phyloP scores from a whole-genome alignment of 1,140 invertebrate species.

The Drosophila malerkotliana region DNA sequence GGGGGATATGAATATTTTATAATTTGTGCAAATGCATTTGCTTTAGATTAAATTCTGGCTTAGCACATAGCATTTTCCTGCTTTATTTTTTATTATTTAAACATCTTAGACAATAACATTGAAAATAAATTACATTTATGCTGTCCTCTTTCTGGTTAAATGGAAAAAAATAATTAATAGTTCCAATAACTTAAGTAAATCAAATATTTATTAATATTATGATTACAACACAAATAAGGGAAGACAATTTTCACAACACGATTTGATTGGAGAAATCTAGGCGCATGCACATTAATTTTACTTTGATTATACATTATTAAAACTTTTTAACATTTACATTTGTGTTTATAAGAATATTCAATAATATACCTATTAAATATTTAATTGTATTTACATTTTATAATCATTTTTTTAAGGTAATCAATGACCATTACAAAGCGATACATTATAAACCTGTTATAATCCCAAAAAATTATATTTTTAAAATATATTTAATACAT shows the following conservation, averaged over 20 bases:
- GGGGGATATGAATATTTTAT: slow-evolving; percentile 72
- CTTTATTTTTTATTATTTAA: slow-evolving; percentile 6
- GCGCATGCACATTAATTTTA: slow-evolving; percentile 50
- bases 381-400: neutral
- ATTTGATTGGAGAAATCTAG: slow-evolving; percentile 71
- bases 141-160: neutral
- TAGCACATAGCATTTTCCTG: slow-evolving; percentile 55
- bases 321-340: slow-evolving; percentile 58
- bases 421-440: neutral
- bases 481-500: too few species aligned
- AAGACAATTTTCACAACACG: slow-evolving; percentile 79
- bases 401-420: neutral
- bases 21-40: slow-evolving; percentile 57
- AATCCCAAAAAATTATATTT: too few species aligned
- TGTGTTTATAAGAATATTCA: slow-evolving; percentile 16
- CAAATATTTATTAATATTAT: slow-evolving; percentile 14
- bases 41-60: slow-evolving; percentile 2
- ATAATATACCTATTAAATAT: neutral
- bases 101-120: slow-evolving; percentile 22
- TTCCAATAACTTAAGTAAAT: slow-evolving; percentile 19
- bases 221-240: slow-evolving; percentile 62
- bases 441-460: neutral
- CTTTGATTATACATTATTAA: slow-evolving; percentile 18
- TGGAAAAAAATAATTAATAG: slow-evolving; percentile 9
- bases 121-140: neutral